These are phyloP conservation scores for Xiphydria camelus DNA, from an alignment of 2,888 invertebrate species.

Conservation along the genomic window DNA sequence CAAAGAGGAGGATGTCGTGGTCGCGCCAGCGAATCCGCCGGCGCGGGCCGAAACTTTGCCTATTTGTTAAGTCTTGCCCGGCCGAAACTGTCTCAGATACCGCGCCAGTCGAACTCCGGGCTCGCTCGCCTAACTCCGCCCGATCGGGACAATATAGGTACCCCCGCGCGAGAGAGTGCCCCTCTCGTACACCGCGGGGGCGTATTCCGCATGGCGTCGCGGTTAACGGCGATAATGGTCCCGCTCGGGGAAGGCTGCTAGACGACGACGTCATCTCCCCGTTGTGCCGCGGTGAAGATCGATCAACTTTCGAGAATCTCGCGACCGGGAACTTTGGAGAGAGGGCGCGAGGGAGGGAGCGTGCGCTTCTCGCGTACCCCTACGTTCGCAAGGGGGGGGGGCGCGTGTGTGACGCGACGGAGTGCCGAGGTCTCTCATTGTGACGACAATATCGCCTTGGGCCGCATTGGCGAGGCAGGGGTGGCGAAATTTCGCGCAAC, in stretches of 20 bases:
- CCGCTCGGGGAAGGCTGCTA: not conserved
- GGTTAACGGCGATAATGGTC: not conserved
- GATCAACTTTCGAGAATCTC: too few species aligned
- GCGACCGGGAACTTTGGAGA: slow-evolving; percentile 16
- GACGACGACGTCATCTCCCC: slow-evolving; percentile 2
- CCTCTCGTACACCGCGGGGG: too few species aligned
- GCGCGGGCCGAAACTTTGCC: slow-evolving; percentile 52
- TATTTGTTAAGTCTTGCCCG: slow-evolving; percentile 57
- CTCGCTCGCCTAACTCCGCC: too few species aligned
- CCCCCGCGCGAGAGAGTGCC: too few species aligned
- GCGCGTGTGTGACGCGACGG: not conserved
- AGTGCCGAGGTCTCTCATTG: slow-evolving; percentile 38
- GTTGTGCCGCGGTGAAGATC: not conserved
- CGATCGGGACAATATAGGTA: too few species aligned
- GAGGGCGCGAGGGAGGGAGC: slow-evolving; percentile 1
- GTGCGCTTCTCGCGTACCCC: slow-evolving; percentile 6
- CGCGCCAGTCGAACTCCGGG: too few species aligned
- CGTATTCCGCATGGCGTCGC: too few species aligned
- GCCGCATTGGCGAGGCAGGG: slow-evolving; percentile 47
- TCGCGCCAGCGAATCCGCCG: slow-evolving; percentile 46
- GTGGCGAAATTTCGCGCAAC: slow-evolving; percentile 41
- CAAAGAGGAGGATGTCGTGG: slow-evolving; percentile 56
- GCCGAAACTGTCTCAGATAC: slow-evolving; percentile 53
- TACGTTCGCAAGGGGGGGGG: slow-evolving; percentile 11
- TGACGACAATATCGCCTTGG: slow-evolving; percentile 53